Percentiles rank a stretch among this genome's conserved stretches.
Evolutionary conservation across 2,797 vertebrate genomes (phyloP).

Genomic region (Pampus argenteus): DNA sequence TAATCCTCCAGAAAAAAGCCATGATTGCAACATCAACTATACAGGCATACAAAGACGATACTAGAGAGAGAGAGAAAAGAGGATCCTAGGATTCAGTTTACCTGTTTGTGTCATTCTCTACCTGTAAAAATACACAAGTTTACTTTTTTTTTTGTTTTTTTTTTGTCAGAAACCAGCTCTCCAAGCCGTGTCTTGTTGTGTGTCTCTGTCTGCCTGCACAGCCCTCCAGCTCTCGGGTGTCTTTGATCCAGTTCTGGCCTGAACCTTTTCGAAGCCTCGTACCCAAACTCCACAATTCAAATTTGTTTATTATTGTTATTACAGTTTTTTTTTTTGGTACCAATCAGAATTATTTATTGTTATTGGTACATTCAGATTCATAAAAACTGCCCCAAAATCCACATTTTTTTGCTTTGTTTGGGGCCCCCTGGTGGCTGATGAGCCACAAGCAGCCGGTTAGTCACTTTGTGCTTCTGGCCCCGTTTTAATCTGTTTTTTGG

Average conservation of each 20-base stretch:
- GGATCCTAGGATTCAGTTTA: conserved; percentile 64
- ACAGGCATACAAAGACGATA: conserved; percentile 93
- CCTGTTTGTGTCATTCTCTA: conserved; percentile 70
- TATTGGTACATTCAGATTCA: not conserved
- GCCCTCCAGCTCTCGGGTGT: conserved; percentile 68
- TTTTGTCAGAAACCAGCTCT: conserved; percentile 67
- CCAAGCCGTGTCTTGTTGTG: conserved; percentile 60
- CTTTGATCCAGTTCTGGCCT: conserved; percentile 38
- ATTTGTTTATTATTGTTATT: not conserved
- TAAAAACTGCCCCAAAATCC: not conserved
- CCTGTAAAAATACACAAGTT: conserved; percentile 75
- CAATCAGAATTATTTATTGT: not conserved
- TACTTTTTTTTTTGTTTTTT: conserved; percentile 22
- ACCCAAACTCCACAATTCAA: conserved; percentile 3
- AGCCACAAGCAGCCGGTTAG: not conserved
- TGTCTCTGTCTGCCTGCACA: conserved; percentile 71
- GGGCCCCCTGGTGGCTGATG: not conserved
- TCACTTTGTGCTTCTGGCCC: conserved; percentile 6
- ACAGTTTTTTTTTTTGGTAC: too few relatives aligned
- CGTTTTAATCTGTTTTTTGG: conserved; percentile 20
- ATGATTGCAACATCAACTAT: conserved; percentile 91
- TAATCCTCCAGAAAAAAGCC: conserved; percentile 90
- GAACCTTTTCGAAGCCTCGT: not conserved
- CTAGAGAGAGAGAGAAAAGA: conserved; percentile 69
- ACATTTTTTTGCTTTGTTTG: not conserved